Conservation (phyloP, 2,113 vertebrate species). For the Crocuta crocuta region DNA sequence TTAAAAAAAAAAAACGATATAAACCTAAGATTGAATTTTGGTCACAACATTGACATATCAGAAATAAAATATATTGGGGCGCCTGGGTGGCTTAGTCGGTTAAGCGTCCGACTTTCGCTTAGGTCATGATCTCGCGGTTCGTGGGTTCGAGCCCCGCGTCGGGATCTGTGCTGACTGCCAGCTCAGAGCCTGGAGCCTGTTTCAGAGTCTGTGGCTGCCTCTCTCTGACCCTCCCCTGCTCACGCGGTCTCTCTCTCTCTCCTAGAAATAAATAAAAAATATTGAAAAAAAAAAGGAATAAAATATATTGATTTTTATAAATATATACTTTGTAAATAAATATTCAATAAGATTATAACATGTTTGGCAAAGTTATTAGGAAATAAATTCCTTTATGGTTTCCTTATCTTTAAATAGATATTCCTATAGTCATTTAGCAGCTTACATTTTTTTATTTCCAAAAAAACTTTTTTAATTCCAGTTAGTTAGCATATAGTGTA, state of each 20-base stretch:
- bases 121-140: too few relatives aligned
- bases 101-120: too few relatives aligned
- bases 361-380: background rate
- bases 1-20: background rate
- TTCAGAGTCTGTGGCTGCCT: too few relatives aligned
- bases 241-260: too few relatives aligned
- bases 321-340: background rate
- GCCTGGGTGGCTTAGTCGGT: too few relatives aligned
- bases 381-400: background rate
- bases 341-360: background rate
- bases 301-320: background rate
- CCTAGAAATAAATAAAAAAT: too few relatives aligned
- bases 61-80: background rate
- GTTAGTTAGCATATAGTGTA: background rate
- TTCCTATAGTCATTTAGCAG: background rate
- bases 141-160: too few relatives aligned
- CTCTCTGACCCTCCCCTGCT: too few relatives aligned
- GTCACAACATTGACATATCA: background rate
- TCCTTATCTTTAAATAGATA: background rate
- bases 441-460: background rate
- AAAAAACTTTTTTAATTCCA: background rate
- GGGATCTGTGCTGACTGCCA: too few relatives aligned
- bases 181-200: too few relatives aligned
- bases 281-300: background rate
- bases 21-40: background rate